Conservation (phyloP, 2,797 vertebrate species). For the Eurystomus glaucurus region DNA sequence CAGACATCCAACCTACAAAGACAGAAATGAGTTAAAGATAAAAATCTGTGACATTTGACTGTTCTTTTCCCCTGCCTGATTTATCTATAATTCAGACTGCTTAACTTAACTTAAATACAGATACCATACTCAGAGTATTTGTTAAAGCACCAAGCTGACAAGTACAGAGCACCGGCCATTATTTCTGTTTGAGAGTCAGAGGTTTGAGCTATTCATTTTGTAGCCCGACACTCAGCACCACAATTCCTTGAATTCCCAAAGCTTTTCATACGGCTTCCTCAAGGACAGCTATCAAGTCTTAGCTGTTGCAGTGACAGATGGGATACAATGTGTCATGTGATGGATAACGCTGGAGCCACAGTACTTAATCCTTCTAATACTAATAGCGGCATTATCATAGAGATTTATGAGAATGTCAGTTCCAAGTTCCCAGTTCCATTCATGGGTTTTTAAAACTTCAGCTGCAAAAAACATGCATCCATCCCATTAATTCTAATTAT, state of each 20-base stretch:
- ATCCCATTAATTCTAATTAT: constrained; percentile 96
- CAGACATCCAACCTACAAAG: neutral
- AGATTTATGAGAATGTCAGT: constrained; percentile 96
- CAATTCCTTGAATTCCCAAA: constrained; percentile 84
- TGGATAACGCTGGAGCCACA: constrained; percentile 87
- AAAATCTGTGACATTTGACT: constrained; percentile 45
- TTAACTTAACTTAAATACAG: constrained; percentile 70
- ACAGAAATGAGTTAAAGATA: constrained; percentile 15
- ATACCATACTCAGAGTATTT: constrained; percentile 50
- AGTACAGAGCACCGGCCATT: constrained; percentile 83
- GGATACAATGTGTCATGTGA: constrained; percentile 86
- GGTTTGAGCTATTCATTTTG: constrained; percentile 84
- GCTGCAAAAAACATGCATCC: constrained; percentile 89
- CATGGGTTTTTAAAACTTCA: constrained; percentile 88
- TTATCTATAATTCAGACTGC: constrained; percentile 56
- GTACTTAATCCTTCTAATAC: constrained; percentile 91
- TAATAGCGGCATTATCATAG: constrained; percentile 89
- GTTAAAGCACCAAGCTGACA: constrained; percentile 83
- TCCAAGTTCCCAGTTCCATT: constrained; percentile 88
- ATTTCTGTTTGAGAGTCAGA: constrained; percentile 80
- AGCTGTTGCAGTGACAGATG: constrained; percentile 85
- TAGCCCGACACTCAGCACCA: constrained; percentile 73
- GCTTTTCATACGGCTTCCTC: constrained; percentile 81
- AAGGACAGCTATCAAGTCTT: constrained; percentile 84
- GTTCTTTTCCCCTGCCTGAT: constrained; percentile 34